Base-by-base conservation (phyloP, 2,113 vertebrate species). In the Tupaia tana region DNA sequence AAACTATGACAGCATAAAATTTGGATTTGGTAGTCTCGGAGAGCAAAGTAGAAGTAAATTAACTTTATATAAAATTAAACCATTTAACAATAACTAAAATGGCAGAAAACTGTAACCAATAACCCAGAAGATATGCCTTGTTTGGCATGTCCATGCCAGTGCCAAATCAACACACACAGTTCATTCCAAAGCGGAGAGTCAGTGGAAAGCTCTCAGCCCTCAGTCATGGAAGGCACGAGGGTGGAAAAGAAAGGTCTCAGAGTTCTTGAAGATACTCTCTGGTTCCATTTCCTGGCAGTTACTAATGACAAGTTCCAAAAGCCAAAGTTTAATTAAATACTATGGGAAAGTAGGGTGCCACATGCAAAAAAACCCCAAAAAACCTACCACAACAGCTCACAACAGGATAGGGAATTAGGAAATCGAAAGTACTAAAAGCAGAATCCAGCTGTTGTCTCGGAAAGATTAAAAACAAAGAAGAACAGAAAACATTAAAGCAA, bases 381-480 rank as follows among this genome's bases (percentile, higher is more conserved):
- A 71, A 63, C 9, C 10, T 78, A 81, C 54, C 70, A 96, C 70
- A 95, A 92, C 85, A 79, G 34, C 63, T 96, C 94, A 81, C 90
- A 78, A 95, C 88, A 95, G 89, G 95, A 89, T 52, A 93, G 29
- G n/a, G 92, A 93, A 90, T 96, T 83, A 93, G 95, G 85, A 86
- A 43, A 43, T 43, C 4, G 43, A 67, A 94, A 89, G 87, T 63
- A 79, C 89, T 88, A 64, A 92, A 91, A 96, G 81, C 74, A 67
- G 87, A 96, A 93, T 92, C 95, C 93, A 97, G 95, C 95, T 96
- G 92, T 75, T 96, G 87, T 94, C 91, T 96, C 82, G 0, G 84
- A 86, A 95, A 95, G 88, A 91, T 91, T 25, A 96, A 95, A 97
- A 97, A 95, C 96, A 93, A 96, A 96, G 78, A 89, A 61, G 52